Evolutionary conservation across 2,888 invertebrate genomes (phyloP).

Genomic region (Entomobrya multifasciata): DNA sequence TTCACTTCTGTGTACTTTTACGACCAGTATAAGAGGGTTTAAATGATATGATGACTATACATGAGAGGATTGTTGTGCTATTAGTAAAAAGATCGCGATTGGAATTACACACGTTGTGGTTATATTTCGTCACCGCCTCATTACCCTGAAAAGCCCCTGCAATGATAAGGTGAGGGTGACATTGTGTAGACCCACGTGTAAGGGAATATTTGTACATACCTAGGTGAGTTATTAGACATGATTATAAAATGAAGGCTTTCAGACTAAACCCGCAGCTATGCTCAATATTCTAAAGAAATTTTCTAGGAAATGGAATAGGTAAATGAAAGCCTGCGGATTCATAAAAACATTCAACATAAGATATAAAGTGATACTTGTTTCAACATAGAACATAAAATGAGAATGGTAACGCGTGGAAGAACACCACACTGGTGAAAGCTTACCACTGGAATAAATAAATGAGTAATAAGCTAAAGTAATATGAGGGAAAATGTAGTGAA

Average conservation of each 20-base stretch:
- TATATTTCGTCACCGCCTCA: constrained; percentile 49
- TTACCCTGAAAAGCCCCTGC: constrained; percentile 52
- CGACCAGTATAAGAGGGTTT: not conserved
- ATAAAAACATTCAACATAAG: too few relatives aligned
- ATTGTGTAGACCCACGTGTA: too few relatives aligned
- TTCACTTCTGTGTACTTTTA: too few relatives aligned
- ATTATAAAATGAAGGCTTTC: too few relatives aligned
- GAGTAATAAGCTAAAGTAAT: constrained; percentile 27
- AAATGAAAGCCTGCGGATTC: too few relatives aligned
- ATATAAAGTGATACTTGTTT: not conserved
- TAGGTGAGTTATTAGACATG: too few relatives aligned
- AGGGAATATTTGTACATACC: too few relatives aligned
- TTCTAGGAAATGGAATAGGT: too few relatives aligned
- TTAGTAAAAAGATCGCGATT: not conserved
- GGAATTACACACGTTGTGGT: constrained; percentile 26
- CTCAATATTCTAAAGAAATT: too few relatives aligned
- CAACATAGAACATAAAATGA: not conserved
- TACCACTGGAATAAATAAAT: constrained; percentile 54
- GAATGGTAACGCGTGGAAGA: constrained; percentile 27
- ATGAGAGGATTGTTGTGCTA: not conserved
- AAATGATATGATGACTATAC: not conserved
- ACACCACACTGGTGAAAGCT: constrained; percentile 43
- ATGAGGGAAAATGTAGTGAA: not conserved
- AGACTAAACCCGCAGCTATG: too few relatives aligned
- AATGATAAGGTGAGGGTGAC: too few relatives aligned